Conservation (phyloP, 1,140 invertebrate species). For the Trachelipus rathkii region DNA sequence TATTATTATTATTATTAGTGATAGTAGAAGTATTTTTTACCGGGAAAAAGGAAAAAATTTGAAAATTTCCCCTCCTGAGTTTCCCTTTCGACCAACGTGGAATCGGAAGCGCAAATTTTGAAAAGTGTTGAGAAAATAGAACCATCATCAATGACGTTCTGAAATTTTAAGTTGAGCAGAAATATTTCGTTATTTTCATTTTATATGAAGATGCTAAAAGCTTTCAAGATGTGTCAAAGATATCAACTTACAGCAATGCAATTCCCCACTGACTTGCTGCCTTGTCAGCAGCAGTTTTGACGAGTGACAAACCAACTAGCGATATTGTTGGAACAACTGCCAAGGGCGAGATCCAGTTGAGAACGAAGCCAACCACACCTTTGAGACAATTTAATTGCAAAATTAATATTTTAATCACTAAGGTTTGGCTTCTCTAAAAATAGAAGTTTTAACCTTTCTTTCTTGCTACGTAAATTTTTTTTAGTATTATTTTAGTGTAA, state of each 20-base stretch:
- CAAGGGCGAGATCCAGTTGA: constrained; percentile 53
- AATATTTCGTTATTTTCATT: constrained; percentile 31
- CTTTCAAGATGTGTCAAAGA: constrained; percentile 22
- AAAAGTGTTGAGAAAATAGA: constrained; percentile 73
- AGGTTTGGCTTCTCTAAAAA: neutral
- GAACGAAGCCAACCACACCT: constrained; percentile 39
- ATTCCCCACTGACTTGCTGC: constrained; percentile 53
- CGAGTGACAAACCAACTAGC: constrained; percentile 52
- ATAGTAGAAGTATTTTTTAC: neutral
- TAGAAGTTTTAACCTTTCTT: neutral
- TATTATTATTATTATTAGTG: too few species aligned
- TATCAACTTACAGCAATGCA: constrained; percentile 49
- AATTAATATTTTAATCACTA: neutral
- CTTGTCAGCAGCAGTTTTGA: constrained; percentile 48
- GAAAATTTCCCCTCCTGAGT: constrained; percentile 18
- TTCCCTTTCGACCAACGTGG: constrained; percentile 14
- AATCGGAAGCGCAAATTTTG: constrained; percentile 61
- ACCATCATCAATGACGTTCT: constrained; percentile 76
- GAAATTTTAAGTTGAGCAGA: constrained; percentile 47
- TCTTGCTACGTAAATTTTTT: neutral
- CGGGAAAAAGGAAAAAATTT: constrained; percentile 32
- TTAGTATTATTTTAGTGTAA: neutral
- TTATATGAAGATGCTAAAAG: constrained; percentile 27
- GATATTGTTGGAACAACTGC: constrained; percentile 53
- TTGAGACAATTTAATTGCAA: neutral